These are phyloP conservation scores for Piaya cayana DNA, from an alignment of 2,113 vertebrate genomes.

Conservation along the genomic window DNA sequence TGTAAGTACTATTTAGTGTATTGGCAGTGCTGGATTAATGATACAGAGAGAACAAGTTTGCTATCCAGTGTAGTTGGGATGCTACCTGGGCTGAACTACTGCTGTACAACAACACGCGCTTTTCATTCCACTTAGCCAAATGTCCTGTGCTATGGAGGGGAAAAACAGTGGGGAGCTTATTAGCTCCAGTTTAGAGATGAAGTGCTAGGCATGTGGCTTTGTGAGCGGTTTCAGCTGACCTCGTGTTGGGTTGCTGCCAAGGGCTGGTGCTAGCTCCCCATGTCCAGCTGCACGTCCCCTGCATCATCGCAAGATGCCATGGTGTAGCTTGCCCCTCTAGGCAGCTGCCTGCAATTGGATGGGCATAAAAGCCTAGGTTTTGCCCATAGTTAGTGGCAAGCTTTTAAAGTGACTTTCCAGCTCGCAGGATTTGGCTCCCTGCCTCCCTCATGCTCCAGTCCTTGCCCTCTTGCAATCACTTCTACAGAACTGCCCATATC, in stretches of 20 bases:
- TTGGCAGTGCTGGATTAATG: background rate
- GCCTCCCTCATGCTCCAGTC: background rate
- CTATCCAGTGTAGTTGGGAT: background rate
- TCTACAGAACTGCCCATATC: background rate
- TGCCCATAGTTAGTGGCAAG: background rate
- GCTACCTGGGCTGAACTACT: background rate
- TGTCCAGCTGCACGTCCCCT: conserved; percentile 21
- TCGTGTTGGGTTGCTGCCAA: background rate
- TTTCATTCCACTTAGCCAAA: background rate
- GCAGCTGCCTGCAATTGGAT: background rate
- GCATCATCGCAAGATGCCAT: background rate
- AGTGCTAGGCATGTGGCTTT: background rate
- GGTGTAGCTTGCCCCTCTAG: background rate
- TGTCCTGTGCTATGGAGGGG: background rate
- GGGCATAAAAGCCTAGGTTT: background rate
- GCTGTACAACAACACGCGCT: background rate
- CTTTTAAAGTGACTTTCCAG: background rate
- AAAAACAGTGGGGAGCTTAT: background rate
- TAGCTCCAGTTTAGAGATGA: background rate
- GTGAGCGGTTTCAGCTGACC: background rate
- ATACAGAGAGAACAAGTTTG: background rate
- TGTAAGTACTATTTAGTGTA: background rate
- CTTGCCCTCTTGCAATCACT: background rate
- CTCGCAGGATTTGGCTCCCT: background rate
- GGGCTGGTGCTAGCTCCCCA: background rate